Evolutionary conservation across 92 coral and sea anemone species (phyloP).

Genomic region (Zoanthus gigantus): DNA sequence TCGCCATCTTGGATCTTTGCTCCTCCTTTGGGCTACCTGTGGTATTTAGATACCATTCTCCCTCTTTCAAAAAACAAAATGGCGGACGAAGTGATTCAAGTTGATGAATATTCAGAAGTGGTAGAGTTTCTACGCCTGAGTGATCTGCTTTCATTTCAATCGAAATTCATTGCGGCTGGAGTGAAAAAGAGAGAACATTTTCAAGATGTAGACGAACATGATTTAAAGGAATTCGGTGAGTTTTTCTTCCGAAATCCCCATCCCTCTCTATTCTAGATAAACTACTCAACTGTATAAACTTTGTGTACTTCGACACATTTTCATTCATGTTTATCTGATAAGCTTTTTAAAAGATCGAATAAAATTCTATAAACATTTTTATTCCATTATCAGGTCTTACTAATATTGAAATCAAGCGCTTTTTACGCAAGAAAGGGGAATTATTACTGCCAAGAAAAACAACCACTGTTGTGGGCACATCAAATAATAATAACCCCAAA

Average conservation of each 20-base stretch:
- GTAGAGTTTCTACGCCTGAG: constrained; percentile 28
- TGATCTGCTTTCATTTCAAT: constrained; percentile 31
- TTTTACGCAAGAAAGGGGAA: constrained; percentile 30
- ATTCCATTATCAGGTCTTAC: constrained; percentile 13
- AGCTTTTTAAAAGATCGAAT: constrained; percentile 2
- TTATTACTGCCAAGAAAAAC: constrained; percentile 36
- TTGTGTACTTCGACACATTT: constrained; percentile 2
- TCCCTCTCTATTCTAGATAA: constrained; percentile 13
- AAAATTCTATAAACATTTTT: constrained; percentile 1
- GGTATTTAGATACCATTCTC: constrained; percentile 16
- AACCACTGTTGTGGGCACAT: constrained; percentile 17
- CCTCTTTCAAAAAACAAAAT: constrained; percentile 2
- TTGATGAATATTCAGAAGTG: constrained; percentile 30
- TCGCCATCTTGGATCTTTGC: constrained; percentile 23
- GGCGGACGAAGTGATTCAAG: neutral
- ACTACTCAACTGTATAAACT: constrained; percentile 16
- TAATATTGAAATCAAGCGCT: constrained; percentile 15
- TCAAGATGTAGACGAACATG: constrained; percentile 44
- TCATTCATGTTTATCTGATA: constrained; percentile 12
- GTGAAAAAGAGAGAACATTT: constrained; percentile 29
- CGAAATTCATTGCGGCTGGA: constrained; percentile 36
- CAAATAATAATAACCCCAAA: constrained; percentile 12
- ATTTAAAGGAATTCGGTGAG: constrained; percentile 33
- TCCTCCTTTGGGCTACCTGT: constrained; percentile 4
- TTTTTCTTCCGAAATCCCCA: constrained; percentile 3